Conservation (phyloP, 64 coral and sea anemone genomes). For the Platygyra sinensis region DNA sequence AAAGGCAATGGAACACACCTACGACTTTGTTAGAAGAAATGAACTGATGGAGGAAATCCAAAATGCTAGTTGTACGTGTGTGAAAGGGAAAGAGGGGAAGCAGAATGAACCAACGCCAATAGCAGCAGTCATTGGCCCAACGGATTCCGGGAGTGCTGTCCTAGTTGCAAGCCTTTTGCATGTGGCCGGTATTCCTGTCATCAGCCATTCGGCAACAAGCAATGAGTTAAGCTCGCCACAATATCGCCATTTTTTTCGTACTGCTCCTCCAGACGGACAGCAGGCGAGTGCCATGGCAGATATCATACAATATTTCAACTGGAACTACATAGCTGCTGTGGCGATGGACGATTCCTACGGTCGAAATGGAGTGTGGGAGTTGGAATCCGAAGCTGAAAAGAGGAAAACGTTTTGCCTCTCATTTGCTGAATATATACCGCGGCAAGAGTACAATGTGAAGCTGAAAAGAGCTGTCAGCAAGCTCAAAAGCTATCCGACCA, state of each 20-base stretch:
- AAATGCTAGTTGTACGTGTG: background rate
- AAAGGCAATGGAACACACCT: conserved; percentile 33
- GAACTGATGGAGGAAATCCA: background rate
- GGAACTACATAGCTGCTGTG: conserved; percentile 54
- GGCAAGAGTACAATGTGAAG: conserved; percentile 28
- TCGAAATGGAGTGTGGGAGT: conserved; percentile 21
- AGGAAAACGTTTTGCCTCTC: conserved; percentile 54
- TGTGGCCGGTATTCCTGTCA: conserved; percentile 31
- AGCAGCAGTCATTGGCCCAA: conserved; percentile 42
- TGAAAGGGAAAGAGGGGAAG: background rate
- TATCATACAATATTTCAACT: conserved; percentile 58
- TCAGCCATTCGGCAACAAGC: conserved; percentile 56
- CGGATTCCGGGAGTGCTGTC: conserved; percentile 43
- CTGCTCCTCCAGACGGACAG: conserved; percentile 46
- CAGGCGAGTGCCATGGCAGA: conserved; percentile 64
- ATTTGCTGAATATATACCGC: conserved; percentile 41
- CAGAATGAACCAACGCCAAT: background rate
- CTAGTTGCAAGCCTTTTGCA: conserved; percentile 7
- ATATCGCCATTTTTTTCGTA: conserved; percentile 52
- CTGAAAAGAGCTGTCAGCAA: background rate
- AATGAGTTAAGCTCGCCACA: conserved; percentile 46
- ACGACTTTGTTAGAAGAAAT: conserved; percentile 29
- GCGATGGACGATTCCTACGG: conserved; percentile 64
- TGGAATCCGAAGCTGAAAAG: conserved; percentile 40
- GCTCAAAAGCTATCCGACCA: conserved; percentile 1